Percentiles rank a stretch among this genome's conserved stretches.
These are phyloP conservation scores for Machimus atricapillus DNA, from an alignment of 2,888 invertebrate species.

Conservation along the genomic window DNA sequence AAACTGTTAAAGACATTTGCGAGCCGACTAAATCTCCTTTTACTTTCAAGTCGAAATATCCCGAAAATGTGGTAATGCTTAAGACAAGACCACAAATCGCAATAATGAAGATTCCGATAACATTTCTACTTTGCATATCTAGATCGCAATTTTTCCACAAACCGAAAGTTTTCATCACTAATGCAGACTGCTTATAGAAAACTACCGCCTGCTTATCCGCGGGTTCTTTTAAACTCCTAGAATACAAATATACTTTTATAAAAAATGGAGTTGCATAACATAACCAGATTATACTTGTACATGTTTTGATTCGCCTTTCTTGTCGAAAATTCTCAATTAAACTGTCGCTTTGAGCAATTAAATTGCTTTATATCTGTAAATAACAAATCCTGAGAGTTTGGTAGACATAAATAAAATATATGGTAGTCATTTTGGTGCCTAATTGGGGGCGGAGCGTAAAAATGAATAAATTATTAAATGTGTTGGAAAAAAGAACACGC, in stretches of 20 bases:
- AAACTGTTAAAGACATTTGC: neutral
- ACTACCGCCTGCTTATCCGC: neutral
- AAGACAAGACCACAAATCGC: neutral
- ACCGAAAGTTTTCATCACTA: neutral
- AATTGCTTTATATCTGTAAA: too few relatives aligned
- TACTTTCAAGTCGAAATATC: neutral
- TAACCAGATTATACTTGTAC: too few relatives aligned
- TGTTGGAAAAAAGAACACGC: too few relatives aligned
- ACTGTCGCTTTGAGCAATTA: too few relatives aligned
- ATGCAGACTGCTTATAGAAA: neutral
- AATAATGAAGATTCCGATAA: neutral
- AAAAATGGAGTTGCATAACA: neutral
- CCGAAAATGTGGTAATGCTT: neutral
- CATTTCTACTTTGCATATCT: neutral
- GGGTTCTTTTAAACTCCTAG: neutral
- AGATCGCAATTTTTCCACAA: neutral
- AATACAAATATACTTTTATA: neutral
- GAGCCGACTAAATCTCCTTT: neutral
- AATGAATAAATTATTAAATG: too few relatives aligned
- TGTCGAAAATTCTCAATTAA: too few relatives aligned
- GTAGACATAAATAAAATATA: too few relatives aligned
- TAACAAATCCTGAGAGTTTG: too few relatives aligned
- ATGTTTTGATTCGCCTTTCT: too few relatives aligned
- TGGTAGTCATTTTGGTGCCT: too few relatives aligned
- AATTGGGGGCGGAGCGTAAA: too few relatives aligned